phyloP scores from a whole-genome alignment of 2,888 invertebrate genomes.

The Drosophila lacicola region DNA sequence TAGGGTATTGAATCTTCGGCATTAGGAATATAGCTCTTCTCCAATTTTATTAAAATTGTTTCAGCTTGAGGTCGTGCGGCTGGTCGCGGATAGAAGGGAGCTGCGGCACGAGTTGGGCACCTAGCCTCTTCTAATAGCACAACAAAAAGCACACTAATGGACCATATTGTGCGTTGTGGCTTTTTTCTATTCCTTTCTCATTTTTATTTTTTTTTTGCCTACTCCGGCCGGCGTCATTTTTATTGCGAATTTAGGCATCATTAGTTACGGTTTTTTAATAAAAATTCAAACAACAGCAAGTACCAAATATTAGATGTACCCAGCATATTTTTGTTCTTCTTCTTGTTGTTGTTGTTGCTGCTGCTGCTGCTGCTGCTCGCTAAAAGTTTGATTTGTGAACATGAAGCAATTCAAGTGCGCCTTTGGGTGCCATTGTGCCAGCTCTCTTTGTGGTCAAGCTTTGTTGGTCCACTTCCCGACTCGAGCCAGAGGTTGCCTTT shows the following conservation, averaged over 20 bases:
- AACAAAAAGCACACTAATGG: conserved; percentile 76
- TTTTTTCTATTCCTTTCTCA: conserved; percentile 11
- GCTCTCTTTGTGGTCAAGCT: conserved; percentile 70
- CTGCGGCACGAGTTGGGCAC: conserved; percentile 10
- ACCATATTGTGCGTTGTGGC: conserved; percentile 76
- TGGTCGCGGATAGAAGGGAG: conserved; percentile 1
- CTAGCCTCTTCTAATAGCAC: conserved; percentile 66
- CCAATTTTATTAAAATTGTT: conserved; percentile 80
- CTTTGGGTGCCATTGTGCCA: conserved; percentile 75
- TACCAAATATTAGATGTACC: conserved; percentile 51
- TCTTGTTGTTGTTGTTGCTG: background rate
- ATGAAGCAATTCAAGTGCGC: conserved; percentile 72
- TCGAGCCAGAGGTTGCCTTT: conserved; percentile 32
- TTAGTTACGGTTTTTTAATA: conserved; percentile 82
- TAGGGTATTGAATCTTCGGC: conserved; percentile 7
- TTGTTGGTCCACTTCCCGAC: conserved; percentile 48
- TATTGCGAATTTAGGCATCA: conserved; percentile 81
- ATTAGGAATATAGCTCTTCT: background rate
- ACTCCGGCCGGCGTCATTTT: conserved; percentile 60
- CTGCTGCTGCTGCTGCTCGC: conserved; percentile 1
- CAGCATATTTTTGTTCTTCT: conserved; percentile 12
- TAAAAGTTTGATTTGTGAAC: conserved; percentile 76
- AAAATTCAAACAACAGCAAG: conserved; percentile 66
- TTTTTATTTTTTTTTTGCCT: conserved; percentile 3
- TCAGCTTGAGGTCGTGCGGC: conserved; percentile 67